Conservation (phyloP, 1,140 invertebrate species). For the Pissodes strobi region DNA sequence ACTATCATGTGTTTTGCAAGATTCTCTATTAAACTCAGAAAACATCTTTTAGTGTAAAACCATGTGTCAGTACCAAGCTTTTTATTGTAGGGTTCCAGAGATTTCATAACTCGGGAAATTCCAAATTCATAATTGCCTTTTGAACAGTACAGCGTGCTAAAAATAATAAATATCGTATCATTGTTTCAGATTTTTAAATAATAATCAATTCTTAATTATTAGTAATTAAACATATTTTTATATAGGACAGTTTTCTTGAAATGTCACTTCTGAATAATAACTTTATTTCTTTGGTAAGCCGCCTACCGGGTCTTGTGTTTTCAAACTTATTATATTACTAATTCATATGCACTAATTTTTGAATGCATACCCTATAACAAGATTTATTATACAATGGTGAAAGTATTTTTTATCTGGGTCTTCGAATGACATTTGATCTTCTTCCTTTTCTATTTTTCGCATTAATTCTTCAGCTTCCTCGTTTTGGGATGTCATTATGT, state of each 20-base stretch:
- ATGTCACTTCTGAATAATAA: too few relatives aligned
- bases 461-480: slow-evolving; percentile 99
- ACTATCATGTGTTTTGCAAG: slow-evolving; percentile 90
- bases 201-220: too few relatives aligned
- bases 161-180: slow-evolving; percentile 48
- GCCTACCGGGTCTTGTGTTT: too few relatives aligned
- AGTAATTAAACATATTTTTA: too few relatives aligned
- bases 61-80: slow-evolving; percentile 96
- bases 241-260: too few relatives aligned
- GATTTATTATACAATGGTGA: slow-evolving; percentile 97
- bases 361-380: slow-evolving; percentile 86
- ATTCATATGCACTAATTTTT: background rate
- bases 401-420: slow-evolving; percentile 95
- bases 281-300: too few relatives aligned
- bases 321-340: too few relatives aligned
- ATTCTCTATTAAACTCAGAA: slow-evolving; percentile 91
- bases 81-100: slow-evolving; percentile 92
- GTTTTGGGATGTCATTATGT: slow-evolving; percentile 99
- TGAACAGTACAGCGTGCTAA: slow-evolving; percentile 90
- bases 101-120: slow-evolving; percentile 97
- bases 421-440: slow-evolving; percentile 89
- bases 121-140: slow-evolving; percentile 99
- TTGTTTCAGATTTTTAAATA: too few relatives aligned
- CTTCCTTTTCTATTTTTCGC: slow-evolving; percentile 98
- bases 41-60: slow-evolving; percentile 96